A percentile compares a stretch with the other conserved stretches of the same genome.
These are phyloP conservation scores for Dinomys branickii DNA, from an alignment of 2,113 vertebrate species.

Conservation along the genomic window DNA sequence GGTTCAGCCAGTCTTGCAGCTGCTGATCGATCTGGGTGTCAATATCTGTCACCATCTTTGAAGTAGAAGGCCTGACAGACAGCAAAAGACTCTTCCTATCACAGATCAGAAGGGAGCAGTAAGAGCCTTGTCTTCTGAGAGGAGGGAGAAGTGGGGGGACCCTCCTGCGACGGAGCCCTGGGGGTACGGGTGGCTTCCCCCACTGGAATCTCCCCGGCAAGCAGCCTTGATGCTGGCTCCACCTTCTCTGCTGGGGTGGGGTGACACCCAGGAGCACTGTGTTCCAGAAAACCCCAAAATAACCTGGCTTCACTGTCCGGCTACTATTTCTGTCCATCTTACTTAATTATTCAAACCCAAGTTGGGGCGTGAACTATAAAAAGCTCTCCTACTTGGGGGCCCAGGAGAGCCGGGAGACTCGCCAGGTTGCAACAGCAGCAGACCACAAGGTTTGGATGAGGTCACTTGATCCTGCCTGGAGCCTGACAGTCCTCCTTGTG, in stretches of 20 bases:
- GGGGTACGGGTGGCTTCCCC: constrained; percentile 15
- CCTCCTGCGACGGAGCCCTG: neutral
- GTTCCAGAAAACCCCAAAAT: constrained; percentile 83
- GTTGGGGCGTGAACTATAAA: constrained; percentile 78
- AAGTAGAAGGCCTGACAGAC: constrained; percentile 41
- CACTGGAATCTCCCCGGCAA: constrained; percentile 56
- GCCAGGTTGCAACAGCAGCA: constrained; percentile 71
- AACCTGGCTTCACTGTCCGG: constrained; percentile 70
- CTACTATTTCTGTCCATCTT: constrained; percentile 80
- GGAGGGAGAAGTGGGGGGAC: neutral
- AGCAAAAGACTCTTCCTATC: constrained; percentile 52
- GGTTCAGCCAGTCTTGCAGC: constrained; percentile 56
- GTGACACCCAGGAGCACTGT: constrained; percentile 62
- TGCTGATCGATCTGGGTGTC: constrained; percentile 55
- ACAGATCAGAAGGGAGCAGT: neutral
- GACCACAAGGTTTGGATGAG: constrained; percentile 66
- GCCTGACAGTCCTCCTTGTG: constrained; percentile 43
- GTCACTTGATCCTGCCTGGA: constrained; percentile 42
- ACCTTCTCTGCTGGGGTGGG: constrained; percentile 57
- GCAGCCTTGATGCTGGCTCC: constrained; percentile 41
- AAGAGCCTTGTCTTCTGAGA: neutral
- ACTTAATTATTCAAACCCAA: constrained; percentile 83
- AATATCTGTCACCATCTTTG: constrained; percentile 61
- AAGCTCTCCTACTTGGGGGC: constrained; percentile 75
- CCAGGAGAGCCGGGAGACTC: constrained; percentile 73